These are phyloP conservation scores for Xanthia togata DNA, from an alignment of 2,888 invertebrate species.

Conservation along the genomic window DNA sequence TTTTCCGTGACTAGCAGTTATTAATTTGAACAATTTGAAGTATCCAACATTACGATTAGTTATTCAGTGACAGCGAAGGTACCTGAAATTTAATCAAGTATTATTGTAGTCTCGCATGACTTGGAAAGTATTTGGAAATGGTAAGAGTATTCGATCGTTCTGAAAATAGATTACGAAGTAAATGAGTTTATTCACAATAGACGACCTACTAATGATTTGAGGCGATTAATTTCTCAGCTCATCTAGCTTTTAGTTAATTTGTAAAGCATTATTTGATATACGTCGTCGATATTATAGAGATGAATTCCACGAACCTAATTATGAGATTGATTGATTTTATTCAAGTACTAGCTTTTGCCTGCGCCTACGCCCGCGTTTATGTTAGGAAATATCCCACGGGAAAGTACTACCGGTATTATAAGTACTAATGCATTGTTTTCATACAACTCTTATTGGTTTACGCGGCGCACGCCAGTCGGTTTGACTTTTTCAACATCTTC, in stretches of 20 bases:
- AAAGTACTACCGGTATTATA: no score
- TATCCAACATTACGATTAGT: slow-evolving; percentile 46
- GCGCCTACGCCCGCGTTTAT: no score
- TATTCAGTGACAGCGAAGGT: slow-evolving; percentile 44
- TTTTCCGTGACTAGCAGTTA: slow-evolving; percentile 73
- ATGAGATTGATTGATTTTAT: not conserved
- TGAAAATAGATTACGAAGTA: slow-evolving; percentile 43
- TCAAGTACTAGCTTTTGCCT: no score
- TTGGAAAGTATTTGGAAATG: slow-evolving; percentile 35
- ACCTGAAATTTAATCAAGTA: slow-evolving; percentile 44
- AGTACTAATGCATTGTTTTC: no score
- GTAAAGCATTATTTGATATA: slow-evolving; percentile 6
- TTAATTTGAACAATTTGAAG: slow-evolving; percentile 66
- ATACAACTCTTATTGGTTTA: no score
- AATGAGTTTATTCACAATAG: slow-evolving; percentile 34
- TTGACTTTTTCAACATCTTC: no score
- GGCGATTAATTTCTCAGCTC: slow-evolving; percentile 26
- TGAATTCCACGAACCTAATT: slow-evolving; percentile 18
- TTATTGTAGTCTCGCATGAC: slow-evolving; percentile 54
- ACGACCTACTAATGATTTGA: slow-evolving; percentile 29
- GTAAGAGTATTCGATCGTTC: slow-evolving; percentile 37
- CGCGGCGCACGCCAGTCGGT: no score
- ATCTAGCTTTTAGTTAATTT: slow-evolving; percentile 12
- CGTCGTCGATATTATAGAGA: not conserved
- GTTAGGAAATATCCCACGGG: no score